Base-by-base conservation (phyloP, 2,113 vertebrate species). In the Protomyctophum bolini region DNA sequence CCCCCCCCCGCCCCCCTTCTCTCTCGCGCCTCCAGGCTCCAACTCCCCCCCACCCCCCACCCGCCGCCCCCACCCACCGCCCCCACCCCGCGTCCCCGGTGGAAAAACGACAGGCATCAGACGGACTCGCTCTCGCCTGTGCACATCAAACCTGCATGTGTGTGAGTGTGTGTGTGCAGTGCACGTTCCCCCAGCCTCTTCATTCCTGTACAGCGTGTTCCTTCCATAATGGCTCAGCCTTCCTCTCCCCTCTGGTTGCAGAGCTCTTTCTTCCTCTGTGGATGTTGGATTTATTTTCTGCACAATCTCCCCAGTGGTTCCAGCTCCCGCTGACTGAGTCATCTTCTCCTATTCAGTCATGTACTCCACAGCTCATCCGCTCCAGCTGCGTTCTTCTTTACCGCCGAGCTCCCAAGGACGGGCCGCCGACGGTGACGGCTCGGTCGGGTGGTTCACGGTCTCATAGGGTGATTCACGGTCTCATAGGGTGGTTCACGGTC, bases 51-150 rank as follows among this genome's bases (percentile, higher is more conserved):
- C 21, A 21, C 5, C 33, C 33, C 5, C 33, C 33, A 2, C 33
- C 33, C 33, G 33, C 33, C 33, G 2, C 33, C 33, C 2, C 33
- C 33, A 2, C 33, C 33, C 33, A 2, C 33, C 33, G 3, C 33
- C 33, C 33, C 33, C 33, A 6, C 66, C 61, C 72, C 68, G 59
- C 77, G 79, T 85, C 70, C 50, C 62, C 82, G 58, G 75, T 50
- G 21, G 80, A 87, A 75, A 75, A 77, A 85, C 75, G 82, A 83
- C 77, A 76, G 79, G 68, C 79, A 84, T 85, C 81, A 83, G 80
- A 88, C 77, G 72, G 58, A 66, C 80, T 83, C 33, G 54, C 70
- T 49, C 12, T 63, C 12, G 66, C 73, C 60, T 73, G 55, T 72
- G 72, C 59, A 72, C 74, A 68, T 77, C 76, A 77, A 70, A 65